Conservation (phyloP, 2,888 invertebrate genomes). For the Lamproptera curius region DNA sequence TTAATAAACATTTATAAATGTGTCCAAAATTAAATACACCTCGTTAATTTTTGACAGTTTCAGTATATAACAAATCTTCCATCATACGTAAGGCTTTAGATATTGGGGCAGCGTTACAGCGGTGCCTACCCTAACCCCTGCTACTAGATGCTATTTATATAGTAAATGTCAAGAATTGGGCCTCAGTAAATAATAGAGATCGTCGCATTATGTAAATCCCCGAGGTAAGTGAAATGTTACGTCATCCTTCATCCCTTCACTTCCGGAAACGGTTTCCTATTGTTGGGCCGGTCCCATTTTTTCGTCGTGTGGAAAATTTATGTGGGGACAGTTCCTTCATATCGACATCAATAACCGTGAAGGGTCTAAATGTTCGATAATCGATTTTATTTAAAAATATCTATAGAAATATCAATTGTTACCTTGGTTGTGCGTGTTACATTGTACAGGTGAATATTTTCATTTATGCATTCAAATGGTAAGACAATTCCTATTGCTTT, state of each 20-base stretch:
- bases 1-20: neutral
- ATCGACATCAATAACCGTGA: too few relatives aligned
- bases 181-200: neutral
- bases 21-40: neutral
- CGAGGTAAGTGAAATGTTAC: constrained; percentile 7
- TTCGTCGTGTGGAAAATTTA: constrained; percentile 4
- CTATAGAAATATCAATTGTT: too few relatives aligned
- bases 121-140: neutral
- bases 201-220: constrained; percentile 4
- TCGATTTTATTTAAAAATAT: too few relatives aligned
- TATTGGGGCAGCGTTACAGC: neutral
- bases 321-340: constrained; percentile 2
- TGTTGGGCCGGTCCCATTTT: neutral
- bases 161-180: neutral
- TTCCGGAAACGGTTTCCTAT: constrained; percentile 1
- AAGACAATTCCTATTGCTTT: too few relatives aligned
- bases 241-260: constrained; percentile 2
- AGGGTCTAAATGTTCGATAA: too few relatives aligned
- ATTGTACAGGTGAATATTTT: too few relatives aligned
- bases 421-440: too few relatives aligned
- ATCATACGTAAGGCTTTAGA: neutral
- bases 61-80: neutral
- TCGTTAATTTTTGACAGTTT: neutral
- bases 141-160: neutral
- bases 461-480: too few relatives aligned